Percentiles rank a stretch among this genome's conserved stretches.
phyloP scores from a whole-genome alignment of 2,888 invertebrate species.

The Dusona sp. region DNA sequence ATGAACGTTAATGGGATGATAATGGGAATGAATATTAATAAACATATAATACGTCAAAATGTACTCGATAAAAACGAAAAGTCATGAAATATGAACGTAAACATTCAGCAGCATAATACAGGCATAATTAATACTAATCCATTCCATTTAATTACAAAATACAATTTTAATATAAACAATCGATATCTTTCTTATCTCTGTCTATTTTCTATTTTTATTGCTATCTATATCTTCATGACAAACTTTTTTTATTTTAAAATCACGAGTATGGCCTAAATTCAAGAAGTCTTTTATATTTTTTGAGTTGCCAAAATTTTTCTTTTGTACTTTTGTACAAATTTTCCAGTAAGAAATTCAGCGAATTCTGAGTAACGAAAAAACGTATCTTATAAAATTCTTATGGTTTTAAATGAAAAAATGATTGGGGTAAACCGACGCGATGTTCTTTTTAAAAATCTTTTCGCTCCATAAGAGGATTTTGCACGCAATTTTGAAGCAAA shows the following conservation, averaged over 20 bases:
- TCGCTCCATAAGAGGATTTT: neutral
- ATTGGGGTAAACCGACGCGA: neutral
- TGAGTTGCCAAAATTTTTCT: neutral
- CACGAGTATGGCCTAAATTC: neutral
- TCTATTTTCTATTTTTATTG: neutral
- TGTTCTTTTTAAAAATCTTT: neutral
- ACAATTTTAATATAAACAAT: neutral
- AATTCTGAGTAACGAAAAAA: neutral
- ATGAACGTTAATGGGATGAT: slow-evolving; percentile 72
- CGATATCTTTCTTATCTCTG: neutral
- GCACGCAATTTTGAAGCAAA: neutral
- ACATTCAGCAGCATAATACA: neutral
- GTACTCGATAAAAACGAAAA: neutral
- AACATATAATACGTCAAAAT: neutral
- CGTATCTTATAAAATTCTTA: neutral
- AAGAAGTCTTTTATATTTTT: neutral
- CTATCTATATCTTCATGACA: neutral
- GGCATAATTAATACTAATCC: neutral
- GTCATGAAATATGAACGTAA: neutral
- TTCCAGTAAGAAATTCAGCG: neutral
- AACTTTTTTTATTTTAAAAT: neutral
- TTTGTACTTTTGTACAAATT: too few relatives aligned
- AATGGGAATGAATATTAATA: slow-evolving; percentile 19
- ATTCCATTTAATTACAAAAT: neutral
- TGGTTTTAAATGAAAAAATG: neutral